Conservation (phyloP, 1,140 invertebrate species). For the Hyles euphorbiae region DNA sequence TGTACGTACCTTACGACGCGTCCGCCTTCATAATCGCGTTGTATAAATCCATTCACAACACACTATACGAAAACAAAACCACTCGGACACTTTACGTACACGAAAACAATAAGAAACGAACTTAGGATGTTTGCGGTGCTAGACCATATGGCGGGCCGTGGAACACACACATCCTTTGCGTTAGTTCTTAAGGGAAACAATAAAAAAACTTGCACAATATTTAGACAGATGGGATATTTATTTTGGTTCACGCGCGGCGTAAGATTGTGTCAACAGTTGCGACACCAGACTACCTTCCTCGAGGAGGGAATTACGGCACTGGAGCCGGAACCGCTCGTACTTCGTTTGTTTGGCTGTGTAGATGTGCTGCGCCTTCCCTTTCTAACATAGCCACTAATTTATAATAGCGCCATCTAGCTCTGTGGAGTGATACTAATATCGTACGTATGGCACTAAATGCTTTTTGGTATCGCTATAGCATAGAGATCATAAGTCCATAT, state of each 20-base stretch:
- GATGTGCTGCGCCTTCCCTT: conserved; percentile 37
- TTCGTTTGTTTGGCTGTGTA: conserved; percentile 41
- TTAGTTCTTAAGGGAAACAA: conserved; percentile 41
- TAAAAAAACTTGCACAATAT: conserved; percentile 65
- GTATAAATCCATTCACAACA: conserved; percentile 67
- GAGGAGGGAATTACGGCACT: conserved; percentile 55
- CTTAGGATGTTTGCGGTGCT: conserved; percentile 18
- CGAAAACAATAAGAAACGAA: conserved; percentile 42
- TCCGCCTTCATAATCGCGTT: conserved; percentile 59
- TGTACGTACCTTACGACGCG: conserved; percentile 53
- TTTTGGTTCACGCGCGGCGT: conserved; percentile 62
- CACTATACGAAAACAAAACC: conserved; percentile 60
- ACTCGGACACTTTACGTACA: conserved; percentile 50
- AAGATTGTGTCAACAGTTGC: conserved; percentile 17
- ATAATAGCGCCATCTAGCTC: conserved; percentile 38
- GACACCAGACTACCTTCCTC: conserved; percentile 21
- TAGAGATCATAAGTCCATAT: too few relatives aligned
- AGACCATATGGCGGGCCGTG: conserved; percentile 24
- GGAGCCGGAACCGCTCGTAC: conserved; percentile 27
- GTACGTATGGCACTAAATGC: too few relatives aligned
- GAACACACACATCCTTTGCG: conserved; percentile 44
- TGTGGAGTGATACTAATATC: too few relatives aligned
- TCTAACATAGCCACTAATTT: conserved; percentile 26
- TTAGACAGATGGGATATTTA: conserved; percentile 67
- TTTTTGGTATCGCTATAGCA: too few relatives aligned